Evolutionary conservation across 2,113 vertebrate genomes (phyloP).

Genomic region (Charadrius vociferus): DNA sequence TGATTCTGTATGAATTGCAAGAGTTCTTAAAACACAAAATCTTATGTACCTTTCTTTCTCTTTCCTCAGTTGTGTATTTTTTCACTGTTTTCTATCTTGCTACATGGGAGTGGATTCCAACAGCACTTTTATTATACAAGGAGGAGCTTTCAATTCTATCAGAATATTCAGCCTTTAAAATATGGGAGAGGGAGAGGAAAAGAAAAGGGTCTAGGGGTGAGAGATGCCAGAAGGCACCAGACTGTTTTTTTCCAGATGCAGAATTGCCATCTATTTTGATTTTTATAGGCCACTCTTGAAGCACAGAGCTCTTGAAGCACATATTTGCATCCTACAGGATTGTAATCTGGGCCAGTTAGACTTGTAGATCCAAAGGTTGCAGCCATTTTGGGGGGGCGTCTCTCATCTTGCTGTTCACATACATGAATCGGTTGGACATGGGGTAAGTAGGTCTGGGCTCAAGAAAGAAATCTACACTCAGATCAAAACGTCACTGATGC

Average conservation of each 20-base stretch:
- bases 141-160: not conserved
- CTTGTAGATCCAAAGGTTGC: not conserved
- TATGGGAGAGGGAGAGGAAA: not conserved
- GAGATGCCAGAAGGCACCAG: not conserved
- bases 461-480: not conserved
- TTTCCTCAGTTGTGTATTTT: not conserved
- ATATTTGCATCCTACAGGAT: not conserved
- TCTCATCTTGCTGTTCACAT: not conserved
- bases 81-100: not conserved
- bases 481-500: not conserved
- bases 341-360: not conserved
- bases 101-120: not conserved
- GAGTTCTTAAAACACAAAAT: not conserved
- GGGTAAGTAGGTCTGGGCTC: not conserved
- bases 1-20: not conserved
- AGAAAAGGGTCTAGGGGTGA: not conserved
- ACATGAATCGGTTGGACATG: accelerated
- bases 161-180: not conserved
- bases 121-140: not conserved
- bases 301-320: not conserved
- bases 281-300: not conserved
- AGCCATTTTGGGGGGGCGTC: not conserved
- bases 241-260: not conserved
- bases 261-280: not conserved
- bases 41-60: not conserved